phyloP scores from a whole-genome alignment of 2,888 invertebrate species.

The Lissonota sp. region DNA sequence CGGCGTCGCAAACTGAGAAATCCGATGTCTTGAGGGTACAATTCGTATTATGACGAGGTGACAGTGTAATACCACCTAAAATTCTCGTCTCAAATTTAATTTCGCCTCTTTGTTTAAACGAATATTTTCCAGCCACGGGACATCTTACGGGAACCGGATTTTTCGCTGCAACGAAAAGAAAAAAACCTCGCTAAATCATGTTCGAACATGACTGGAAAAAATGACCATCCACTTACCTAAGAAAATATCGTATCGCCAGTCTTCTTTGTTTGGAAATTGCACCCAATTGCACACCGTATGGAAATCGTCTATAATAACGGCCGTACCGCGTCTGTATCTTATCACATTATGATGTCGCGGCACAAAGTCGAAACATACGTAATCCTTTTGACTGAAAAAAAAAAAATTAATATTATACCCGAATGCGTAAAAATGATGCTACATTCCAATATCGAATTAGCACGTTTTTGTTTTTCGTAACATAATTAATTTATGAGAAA shows the following conservation, averaged over 20 bases:
- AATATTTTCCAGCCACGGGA: conserved; percentile 98
- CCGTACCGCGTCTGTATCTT: conserved; percentile 93
- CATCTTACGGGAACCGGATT: conserved; percentile 96
- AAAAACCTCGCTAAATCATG: conserved; percentile 21
- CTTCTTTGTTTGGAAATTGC: conserved; percentile 92
- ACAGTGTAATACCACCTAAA: conserved; percentile 96
- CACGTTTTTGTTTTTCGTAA: not conserved
- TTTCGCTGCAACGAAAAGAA: conserved; percentile 85
- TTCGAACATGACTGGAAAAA: not conserved
- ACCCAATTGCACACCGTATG: conserved; percentile 98
- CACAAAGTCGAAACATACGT: conserved; percentile 98
- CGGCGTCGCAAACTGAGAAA: conserved; percentile 97
- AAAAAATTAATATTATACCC: too few relatives aligned
- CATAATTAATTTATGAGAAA: not conserved
- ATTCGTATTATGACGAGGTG: conserved; percentile 95
- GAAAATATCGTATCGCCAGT: conserved; percentile 95
- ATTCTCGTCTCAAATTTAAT: conserved; percentile 96
- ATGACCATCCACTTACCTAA: conserved; percentile 83
- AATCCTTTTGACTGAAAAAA: conserved; percentile 95
- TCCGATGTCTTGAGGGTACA: conserved; percentile 98
- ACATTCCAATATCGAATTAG: too few relatives aligned
- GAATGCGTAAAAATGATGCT: too few relatives aligned
- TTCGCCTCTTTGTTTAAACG: conserved; percentile 96
- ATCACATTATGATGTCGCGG: conserved; percentile 98
- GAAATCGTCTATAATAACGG: conserved; percentile 95